Evolutionary conservation across 2,888 invertebrate genomes (phyloP), one percentile per base, ranked within the genome.

Genomic region (Mythimna loreyi): DNA sequence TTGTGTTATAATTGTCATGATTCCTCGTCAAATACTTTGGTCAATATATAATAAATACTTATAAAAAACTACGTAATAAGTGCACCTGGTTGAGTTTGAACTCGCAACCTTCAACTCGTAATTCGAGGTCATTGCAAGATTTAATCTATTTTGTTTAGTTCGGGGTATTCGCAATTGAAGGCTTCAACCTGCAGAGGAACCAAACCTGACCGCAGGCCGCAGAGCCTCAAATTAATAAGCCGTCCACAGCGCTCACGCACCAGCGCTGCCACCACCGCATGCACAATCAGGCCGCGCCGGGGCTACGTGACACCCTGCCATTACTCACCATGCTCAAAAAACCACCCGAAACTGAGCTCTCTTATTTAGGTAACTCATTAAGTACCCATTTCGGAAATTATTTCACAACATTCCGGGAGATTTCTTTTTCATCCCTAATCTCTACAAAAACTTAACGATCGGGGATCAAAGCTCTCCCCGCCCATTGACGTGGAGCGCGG

Each of bases 381-480:
- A 67, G 28, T 28, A 28, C 28, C 40, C 6, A 47, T 74, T 69
- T 67, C 9, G 23, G 68, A 56, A 77, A 74, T 67, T 62, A 74
- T 81, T 84, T 84, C 81, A 82, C 79, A 82, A 84, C 73, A 81
- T 84, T 84, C 78, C 78, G 19, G 53, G 16, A 53, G 56, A 21
- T 78, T 81, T 61, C 77, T n/a, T 49, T 55, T 11, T 43, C 56
- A 70, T 28, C 80, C 73, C 69, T 70, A 74, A 75, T 70, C 65
- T 47, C n/a, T 28, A 72, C 60, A 81, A 83, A 78, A 78, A 75
- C 50, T 30, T 67, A 77, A 73, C 71, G 66, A 70, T 67, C 72
- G 68, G 57, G n/a, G 58, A 45, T 8, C 67, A 66, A 68, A 70
- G 68, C 76, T 79, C 71, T 73, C 80, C 43, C 59, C 50, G 56